Evolutionary conservation across 2,113 vertebrate species (phyloP).

Genomic region (Poeciliopsis occidentalis): DNA sequence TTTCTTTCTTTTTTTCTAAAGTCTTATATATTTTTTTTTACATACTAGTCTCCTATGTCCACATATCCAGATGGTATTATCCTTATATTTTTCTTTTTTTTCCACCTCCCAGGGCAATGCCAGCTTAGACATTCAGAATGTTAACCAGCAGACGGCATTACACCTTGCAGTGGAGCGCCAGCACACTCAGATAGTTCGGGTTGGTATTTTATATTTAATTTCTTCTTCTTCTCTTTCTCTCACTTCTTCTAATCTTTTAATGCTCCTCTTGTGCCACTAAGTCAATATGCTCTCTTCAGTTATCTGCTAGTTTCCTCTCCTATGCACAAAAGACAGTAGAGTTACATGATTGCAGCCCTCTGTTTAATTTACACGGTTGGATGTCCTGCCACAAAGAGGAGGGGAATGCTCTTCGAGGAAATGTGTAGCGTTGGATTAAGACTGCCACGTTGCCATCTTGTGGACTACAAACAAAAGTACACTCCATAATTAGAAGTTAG

Average conservation of each 20-base stretch:
- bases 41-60: too few relatives aligned
- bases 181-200: constrained; percentile 98
- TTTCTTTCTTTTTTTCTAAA: too few relatives aligned
- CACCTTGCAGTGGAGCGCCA: constrained; percentile 97
- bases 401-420: constrained; percentile 48
- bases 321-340: constrained; percentile 27
- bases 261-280: constrained; percentile 8
- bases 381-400: constrained; percentile 51
- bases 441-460: constrained; percentile 79
- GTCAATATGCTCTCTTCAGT: constrained; percentile 32
- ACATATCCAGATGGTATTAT: too few relatives aligned
- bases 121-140: constrained; percentile 98
- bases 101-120: too few relatives aligned
- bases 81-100: too few relatives aligned
- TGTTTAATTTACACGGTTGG: constrained; percentile 55
- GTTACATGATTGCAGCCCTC: constrained; percentile 19
- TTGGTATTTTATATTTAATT: constrained; percentile 66
- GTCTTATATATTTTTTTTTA: too few relatives aligned
- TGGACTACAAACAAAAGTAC: constrained; percentile 68
- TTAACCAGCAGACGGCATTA: constrained; percentile 96
- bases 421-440: constrained; percentile 49
- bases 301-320: constrained; percentile 27
- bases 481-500: constrained; percentile 37
- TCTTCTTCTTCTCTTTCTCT: constrained; percentile 7
- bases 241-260: constrained; percentile 1